Base-by-base conservation (phyloP, 30 jellyfish, hydroid and myxozoan genomes). In the Cassiopea xamachana region DNA sequence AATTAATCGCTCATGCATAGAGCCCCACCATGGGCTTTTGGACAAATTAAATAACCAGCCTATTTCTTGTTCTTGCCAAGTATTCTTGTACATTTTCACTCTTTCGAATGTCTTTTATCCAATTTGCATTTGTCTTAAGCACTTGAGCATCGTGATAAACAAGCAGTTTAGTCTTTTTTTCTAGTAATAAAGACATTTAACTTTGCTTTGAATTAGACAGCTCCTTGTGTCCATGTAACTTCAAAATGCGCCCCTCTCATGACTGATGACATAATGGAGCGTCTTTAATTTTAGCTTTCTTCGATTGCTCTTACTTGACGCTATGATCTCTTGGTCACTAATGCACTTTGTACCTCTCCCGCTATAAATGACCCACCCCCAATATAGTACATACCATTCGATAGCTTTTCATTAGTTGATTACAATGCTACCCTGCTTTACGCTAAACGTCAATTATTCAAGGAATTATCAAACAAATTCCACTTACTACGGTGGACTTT, bases 51-150 rank as follows among this genome's bases (percentile, higher is more conserved):
- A 77, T 45, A 69, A 43, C 69, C 71, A 77, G 58, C 70, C 47
- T 60, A 77, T 77, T 60, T 64, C 86, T 47, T 43, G 86, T 43
- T 60, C n/a, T 80, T 80, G 89, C 89, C 81, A 80, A 80, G 64
- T 16, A 2, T 59, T 55, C 61, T 59, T 80, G 89, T 59, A 80
- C 60, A 48, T 80, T 80, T 64, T 80, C 89, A 80, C 89, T 80
- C 55, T 80, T 77, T 80, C 89, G 80, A 0, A 80, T 64, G 62
- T n/a, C 9, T 19, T 64, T 59, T 19, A 80, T 80, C 89, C 89
- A 80, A 43, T 80, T 77, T 48, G 89, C 89, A n/a, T 81, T 80
- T 60, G 89, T 80, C 81, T 55, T 80, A 59, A 80, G 58, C 18
- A 80, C 89, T 48, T 58, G 47, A 48, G 89, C 89, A 77, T 80